Base-by-base conservation (phyloP, 2,797 vertebrate species). In the Clarias fuscus region DNA sequence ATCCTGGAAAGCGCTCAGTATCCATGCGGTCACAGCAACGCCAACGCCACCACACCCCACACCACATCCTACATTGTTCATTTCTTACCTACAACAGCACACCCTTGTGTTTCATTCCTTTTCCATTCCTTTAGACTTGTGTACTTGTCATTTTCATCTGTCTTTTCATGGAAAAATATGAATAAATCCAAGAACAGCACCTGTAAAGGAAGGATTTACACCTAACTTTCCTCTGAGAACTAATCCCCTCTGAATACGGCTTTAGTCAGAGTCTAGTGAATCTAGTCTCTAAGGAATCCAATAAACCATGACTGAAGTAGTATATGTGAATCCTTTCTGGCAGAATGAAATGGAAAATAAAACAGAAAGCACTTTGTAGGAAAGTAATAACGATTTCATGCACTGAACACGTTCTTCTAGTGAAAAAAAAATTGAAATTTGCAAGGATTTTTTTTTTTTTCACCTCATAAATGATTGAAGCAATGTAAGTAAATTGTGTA, bases 171-270 rank as follows among this genome's bases (percentile, higher is more conserved):
- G 1, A 14, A n/a, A 15, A 40, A 72, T 24, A 37, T 11, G 18
- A 53, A 78, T 11, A 58, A 33, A 24, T 59, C 56, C 75, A 0
- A 33, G 27, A 33, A 27, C 56, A 33, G n/a, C 17, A 58, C 56
- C 56, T 59, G 56, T 61, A 22, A 61, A 22, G 58, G 20, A 78
- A 37, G 30, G 58, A 37, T 61, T 61, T 61, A 78, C 56, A 10
- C 5, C 20, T 48, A 6, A 33, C 58, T 24, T 61, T 20, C 18
- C 76, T 37, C 61, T 30, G 61, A 78, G 76, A 78, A 78, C 76
- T 37, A 61, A 78, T 78, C 76, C 30, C 56, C 30, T 78, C 27
- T 78, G 58, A 61, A 78, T 61, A 37, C 30, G 76, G 56, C 58
- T 77, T 78, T 37, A 61, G 30, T 61, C 10, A 11, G 27, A 59